phyloP scores from a whole-genome alignment of 35 echinoderm and acorn worm genomes.

The Diadema setosum region DNA sequence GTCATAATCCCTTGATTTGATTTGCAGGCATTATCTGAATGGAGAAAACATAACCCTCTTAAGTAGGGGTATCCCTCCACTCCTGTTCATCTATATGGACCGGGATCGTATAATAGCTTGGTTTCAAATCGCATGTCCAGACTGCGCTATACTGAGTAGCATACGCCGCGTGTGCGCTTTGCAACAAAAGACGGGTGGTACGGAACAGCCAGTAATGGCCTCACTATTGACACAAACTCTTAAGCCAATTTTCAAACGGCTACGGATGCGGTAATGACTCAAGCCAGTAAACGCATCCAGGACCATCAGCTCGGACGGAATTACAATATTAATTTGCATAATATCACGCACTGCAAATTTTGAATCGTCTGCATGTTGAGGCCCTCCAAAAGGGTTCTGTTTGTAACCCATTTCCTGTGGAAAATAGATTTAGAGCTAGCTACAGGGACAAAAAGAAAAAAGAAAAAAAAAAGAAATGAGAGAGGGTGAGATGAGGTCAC shows the following conservation, averaged over 20 bases:
- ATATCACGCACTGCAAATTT: not conserved
- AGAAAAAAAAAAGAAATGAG: too few species aligned
- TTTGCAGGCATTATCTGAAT: not conserved
- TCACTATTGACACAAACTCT: slow-evolving; percentile 18
- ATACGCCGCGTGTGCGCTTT: not conserved
- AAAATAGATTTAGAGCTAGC: too few species aligned
- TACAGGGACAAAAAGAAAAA: too few species aligned
- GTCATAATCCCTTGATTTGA: slow-evolving; percentile 4
- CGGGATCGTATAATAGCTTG: too few species aligned
- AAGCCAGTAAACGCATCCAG: not conserved
- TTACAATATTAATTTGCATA: slow-evolving; percentile 18
- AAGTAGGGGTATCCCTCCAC: not conserved
- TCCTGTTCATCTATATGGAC: too few species aligned
- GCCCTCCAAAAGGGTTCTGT: too few species aligned
- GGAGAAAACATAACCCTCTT: not conserved
- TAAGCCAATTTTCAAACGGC: not conserved
- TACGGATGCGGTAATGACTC: not conserved
- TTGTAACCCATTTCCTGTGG: too few species aligned
- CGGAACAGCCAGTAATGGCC: slow-evolving; percentile 3
- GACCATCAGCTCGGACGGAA: not conserved
- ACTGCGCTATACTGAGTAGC: too few species aligned
- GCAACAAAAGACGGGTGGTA: not conserved
- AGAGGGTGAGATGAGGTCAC: not conserved
- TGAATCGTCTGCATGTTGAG: not conserved
- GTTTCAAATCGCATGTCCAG: too few species aligned